phyloP scores from a whole-genome alignment of 2,113 vertebrate species.

The Pholis gunnellus region DNA sequence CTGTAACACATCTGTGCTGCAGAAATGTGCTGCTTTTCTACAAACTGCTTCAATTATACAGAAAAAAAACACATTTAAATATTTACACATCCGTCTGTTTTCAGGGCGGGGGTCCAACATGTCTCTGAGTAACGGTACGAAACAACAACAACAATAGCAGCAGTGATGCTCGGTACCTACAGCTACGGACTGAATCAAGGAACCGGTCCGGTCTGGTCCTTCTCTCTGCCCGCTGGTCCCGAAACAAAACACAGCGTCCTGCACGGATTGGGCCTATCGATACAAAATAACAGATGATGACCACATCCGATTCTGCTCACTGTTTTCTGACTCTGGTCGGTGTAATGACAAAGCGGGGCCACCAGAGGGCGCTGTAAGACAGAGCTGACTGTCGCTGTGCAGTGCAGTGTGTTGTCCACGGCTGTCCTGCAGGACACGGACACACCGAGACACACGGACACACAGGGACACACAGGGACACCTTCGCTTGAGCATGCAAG shows the following conservation, averaged over 20 bases:
- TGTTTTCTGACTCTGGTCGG: neutral
- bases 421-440: too few relatives aligned
- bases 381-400: neutral
- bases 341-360: neutral
- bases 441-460: too few relatives aligned
- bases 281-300: slow-evolving; percentile 4
- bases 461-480: too few relatives aligned
- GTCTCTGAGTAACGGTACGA: slow-evolving; percentile 1
- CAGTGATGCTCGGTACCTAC: slow-evolving; percentile 38
- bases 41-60: neutral
- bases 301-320: slow-evolving; percentile 17
- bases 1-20: neutral
- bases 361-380: slow-evolving; percentile 29
- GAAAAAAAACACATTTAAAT: neutral
- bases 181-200: neutral
- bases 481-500: too few relatives aligned
- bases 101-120: slow-evolving; percentile 25
- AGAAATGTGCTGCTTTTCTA: neutral
- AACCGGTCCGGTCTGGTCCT: neutral
- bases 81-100: neutral
- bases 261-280: slow-evolving; percentile 5
- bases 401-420: neutral
- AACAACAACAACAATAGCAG: neutral
- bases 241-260: neutral
- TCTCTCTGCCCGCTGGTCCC: neutral